Evolutionary conservation across 2,113 vertebrate species (phyloP), one percentile per base, ranked within the genome.

Genomic region (Alectura lathami): DNA sequence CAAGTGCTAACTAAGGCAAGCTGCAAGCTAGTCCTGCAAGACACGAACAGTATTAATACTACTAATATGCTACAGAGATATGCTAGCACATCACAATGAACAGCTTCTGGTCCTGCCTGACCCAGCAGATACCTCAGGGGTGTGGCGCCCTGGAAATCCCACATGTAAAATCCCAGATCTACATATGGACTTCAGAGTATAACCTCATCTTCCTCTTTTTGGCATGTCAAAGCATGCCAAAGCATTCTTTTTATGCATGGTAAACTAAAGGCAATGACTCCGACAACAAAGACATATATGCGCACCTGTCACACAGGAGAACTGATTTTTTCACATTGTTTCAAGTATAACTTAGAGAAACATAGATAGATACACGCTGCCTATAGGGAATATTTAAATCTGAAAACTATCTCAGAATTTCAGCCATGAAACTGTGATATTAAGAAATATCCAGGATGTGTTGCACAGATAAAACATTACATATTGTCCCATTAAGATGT

Each of bases 401-500:
- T 4, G 86, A 83, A 63, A 87, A 6, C 21, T n/a, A 36, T 6
- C n/a, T 91, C 59, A 86, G 54, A 89, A 69, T 89, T 66, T 63
- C 42, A 94, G 54, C 50, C 47, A 76, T 70, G 69, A 81, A 88
- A 63, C 64, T 24, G 76, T 6, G 17, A 38, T 53, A 90, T 69
- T 83, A 89, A 38, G 81, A 87, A 95, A 93, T 63, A 76, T 26
- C 29, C 17, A 40, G 88, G 66, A 95, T 34, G 51, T 70, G 66
- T 57, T 92, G 54, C 47, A 84, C 36, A 92, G 89, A 93, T 59
- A 88, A 56, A 94, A 68, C 47, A 57, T 38, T 45, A 79, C 51
- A 85, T 75, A 40, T 36, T 54, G 40, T 72, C 67, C 70, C 66
- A 76, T 93, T 95, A 96, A 95, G 95, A 92, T 77, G 66, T 85